Evolutionary conservation across 2,888 invertebrate species (phyloP).

Genomic region (Tridacna gigas): DNA sequence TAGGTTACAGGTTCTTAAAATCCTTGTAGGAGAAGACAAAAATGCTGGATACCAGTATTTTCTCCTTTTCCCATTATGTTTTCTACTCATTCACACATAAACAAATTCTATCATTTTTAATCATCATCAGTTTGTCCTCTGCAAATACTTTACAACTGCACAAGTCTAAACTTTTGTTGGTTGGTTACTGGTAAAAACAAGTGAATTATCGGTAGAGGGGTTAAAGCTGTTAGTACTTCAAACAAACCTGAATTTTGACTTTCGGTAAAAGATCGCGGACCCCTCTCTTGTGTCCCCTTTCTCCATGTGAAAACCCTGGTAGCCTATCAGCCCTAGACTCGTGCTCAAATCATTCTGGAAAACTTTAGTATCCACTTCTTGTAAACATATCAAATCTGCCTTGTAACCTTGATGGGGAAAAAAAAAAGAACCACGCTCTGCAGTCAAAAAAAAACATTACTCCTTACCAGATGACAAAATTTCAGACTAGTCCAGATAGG

Average conservation of each 20-base stretch:
- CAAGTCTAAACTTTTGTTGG: too few relatives aligned
- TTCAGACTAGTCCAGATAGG: too few relatives aligned
- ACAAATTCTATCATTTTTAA: neutral
- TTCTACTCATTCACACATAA: neutral
- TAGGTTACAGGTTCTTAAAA: neutral
- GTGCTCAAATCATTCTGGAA: slow-evolving; percentile 89
- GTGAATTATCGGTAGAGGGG: too few relatives aligned
- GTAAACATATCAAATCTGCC: slow-evolving; percentile 94
- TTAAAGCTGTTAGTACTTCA: too few relatives aligned
- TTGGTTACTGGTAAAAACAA: too few relatives aligned
- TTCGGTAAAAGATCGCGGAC: slow-evolving; percentile 91
- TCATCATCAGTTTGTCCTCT: too few relatives aligned
- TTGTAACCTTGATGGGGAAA: slow-evolving; percentile 89
- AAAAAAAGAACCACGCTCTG: too few relatives aligned
- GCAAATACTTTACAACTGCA: too few relatives aligned
- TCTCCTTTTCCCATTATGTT: neutral
- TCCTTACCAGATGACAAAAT: too few relatives aligned
- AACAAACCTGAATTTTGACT: slow-evolving; percentile 88
- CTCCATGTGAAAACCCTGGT: slow-evolving; percentile 81
- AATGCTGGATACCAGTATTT: neutral
- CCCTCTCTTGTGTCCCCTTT: slow-evolving; percentile 91
- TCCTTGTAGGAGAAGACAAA: neutral
- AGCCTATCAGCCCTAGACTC: slow-evolving; percentile 87
- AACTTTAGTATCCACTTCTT: slow-evolving; percentile 95
- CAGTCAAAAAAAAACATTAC: too few relatives aligned